phyloP scores from a whole-genome alignment of 2,797 vertebrate genomes.

The Lates japonicus region DNA sequence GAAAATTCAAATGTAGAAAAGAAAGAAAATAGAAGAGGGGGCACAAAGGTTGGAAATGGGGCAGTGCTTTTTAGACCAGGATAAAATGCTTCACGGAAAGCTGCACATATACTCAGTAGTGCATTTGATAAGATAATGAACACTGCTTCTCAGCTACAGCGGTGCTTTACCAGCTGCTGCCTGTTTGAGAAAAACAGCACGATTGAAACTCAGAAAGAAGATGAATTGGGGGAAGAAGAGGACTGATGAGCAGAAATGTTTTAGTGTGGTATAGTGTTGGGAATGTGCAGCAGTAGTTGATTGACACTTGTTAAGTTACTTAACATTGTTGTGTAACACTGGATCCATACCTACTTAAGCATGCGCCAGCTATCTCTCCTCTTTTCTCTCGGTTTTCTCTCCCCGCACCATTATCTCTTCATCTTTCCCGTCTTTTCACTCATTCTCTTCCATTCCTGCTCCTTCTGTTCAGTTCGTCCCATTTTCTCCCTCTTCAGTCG shows the following conservation, averaged over 20 bases:
- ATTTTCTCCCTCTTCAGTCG: not conserved
- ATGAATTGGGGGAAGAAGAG: not conserved
- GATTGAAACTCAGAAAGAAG: not conserved
- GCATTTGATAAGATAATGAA: not conserved
- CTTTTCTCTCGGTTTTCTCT: not conserved
- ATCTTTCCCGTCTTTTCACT: rapidly evolving
- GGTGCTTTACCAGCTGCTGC: not conserved
- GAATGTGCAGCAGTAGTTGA: constrained; percentile 8
- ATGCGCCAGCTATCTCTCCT: not conserved
- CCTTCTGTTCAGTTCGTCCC: not conserved
- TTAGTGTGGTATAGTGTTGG: not conserved
- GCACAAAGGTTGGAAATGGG: not conserved
- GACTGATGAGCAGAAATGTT: not conserved
- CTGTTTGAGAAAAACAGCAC: not conserved
- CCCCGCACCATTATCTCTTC: not conserved
- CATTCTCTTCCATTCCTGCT: not conserved
- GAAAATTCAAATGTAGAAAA: not conserved
- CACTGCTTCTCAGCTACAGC: not conserved
- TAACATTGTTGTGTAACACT: constrained; percentile 80
- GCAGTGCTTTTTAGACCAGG: not conserved
- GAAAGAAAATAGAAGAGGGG: not conserved
- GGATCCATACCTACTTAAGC: constrained; percentile 23
- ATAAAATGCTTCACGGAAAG: too few species aligned
- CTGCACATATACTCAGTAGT: not conserved
- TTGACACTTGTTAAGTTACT: constrained; percentile 63